These are phyloP conservation scores for Dendrophyllia cribrosa DNA, from an alignment of 64 coral and sea anemone species.

Conservation along the genomic window DNA sequence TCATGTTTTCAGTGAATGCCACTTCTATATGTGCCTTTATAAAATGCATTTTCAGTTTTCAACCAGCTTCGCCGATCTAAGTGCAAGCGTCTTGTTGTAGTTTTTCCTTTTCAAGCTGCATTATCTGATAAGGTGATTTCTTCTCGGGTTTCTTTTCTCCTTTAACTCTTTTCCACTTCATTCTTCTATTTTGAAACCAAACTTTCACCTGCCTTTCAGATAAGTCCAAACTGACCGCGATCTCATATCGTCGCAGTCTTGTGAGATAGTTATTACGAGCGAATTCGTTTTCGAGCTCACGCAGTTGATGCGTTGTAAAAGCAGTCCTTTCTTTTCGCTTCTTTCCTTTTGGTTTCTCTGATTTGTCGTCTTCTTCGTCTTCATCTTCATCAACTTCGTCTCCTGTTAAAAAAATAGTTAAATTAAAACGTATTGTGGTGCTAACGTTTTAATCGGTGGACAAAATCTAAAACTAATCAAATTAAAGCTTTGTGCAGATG, in stretches of 20 bases:
- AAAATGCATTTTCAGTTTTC: no score
- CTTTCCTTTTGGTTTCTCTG: slow-evolving; percentile 65
- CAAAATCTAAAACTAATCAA: no score
- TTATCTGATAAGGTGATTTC: slow-evolving; percentile 70
- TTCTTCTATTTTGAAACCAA: slow-evolving; percentile 76
- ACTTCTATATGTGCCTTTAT: no score
- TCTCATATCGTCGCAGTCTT: slow-evolving; percentile 72
- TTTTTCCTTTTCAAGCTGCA: slow-evolving; percentile 64
- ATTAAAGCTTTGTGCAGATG: no score
- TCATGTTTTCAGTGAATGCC: no score
- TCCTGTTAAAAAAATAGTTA: background rate
- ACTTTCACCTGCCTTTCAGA: slow-evolving; percentile 76
- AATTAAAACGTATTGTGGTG: background rate
- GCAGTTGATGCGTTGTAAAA: slow-evolving; percentile 76
- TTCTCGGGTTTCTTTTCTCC: slow-evolving; percentile 79
- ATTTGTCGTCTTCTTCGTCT: slow-evolving; percentile 45
- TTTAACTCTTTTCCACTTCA: slow-evolving; percentile 83
- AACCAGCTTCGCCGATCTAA: background rate
- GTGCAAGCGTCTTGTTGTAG: background rate
- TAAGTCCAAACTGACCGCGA: slow-evolving; percentile 73
- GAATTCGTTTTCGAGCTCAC: slow-evolving; percentile 82
- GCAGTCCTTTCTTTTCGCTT: slow-evolving; percentile 77
- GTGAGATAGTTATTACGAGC: slow-evolving; percentile 69
- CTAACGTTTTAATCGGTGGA: no score
- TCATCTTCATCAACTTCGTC: slow-evolving; percentile 38